phyloP scores from a whole-genome alignment of 2,113 vertebrate species.

The cat (Felis catus) region F.catus_Fca126_mat1.0 CM031412.1:189277501-189278000 shows the following conservation, averaged over 20 bases:
- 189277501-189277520: constrained; percentile 39
- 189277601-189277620: neutral
- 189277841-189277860: constrained; percentile 23
- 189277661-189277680: neutral
- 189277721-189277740: neutral
- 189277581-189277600: neutral
- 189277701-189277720: neutral
- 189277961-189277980: neutral
- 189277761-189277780: neutral
- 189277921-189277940: neutral
- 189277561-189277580: constrained; percentile 8
- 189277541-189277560: neutral
- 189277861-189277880: neutral
- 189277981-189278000: neutral
- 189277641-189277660: neutral
- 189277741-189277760: neutral
- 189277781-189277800: neutral
- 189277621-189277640: neutral
- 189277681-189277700: neutral
- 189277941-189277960: neutral
- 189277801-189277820: neutral
- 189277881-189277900: neutral
- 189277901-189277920: neutral
- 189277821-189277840: neutral
- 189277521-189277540: neutral